These are phyloP conservation scores for Amphilophus citrinellus DNA, from an alignment of 2,113 vertebrate species.

Conservation along the genomic window DNA sequence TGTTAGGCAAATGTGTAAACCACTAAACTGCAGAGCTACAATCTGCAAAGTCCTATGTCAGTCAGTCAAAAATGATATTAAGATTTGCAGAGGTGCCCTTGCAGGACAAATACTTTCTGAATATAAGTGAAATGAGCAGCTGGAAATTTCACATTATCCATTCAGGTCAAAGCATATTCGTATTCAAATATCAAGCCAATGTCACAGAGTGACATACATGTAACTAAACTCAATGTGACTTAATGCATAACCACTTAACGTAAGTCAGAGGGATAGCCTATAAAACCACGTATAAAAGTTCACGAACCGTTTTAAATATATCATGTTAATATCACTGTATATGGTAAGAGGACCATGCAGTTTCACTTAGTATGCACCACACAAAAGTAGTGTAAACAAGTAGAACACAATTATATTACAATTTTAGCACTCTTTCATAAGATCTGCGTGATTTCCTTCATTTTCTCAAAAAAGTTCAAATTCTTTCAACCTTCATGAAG, in stretches of 20 bases:
- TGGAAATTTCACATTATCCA: conserved; percentile 5
- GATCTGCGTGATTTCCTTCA: conserved; percentile 31
- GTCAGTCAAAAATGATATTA: not conserved
- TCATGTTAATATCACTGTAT: conserved; percentile 39
- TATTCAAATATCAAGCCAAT: conserved; percentile 38
- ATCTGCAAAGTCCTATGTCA: not conserved
- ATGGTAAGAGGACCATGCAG: conserved; percentile 65
- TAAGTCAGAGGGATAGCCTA: conserved; percentile 34
- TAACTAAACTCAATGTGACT: conserved; percentile 48
- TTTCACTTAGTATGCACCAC: conserved; percentile 45
- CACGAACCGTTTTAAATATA: conserved; percentile 45
- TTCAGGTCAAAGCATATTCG: conserved; percentile 22
- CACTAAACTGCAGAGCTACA: not conserved
- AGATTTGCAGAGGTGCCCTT: conserved; percentile 14
- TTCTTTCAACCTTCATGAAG: not conserved
- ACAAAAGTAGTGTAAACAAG: conserved; percentile 39
- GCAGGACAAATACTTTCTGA: conserved; percentile 9
- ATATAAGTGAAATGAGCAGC: conserved; percentile 30
- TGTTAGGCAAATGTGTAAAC: not conserved
- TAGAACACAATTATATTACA: conserved; percentile 35
- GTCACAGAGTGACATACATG: conserved; percentile 19
- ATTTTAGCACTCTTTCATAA: conserved; percentile 33
- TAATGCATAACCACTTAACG: conserved; percentile 10
- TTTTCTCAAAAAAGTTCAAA: conserved; percentile 22
- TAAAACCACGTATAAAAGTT: conserved; percentile 71